Evolutionary conservation across 2,797 vertebrate species (phyloP).

Genomic region (Cygnus olor): DNA sequence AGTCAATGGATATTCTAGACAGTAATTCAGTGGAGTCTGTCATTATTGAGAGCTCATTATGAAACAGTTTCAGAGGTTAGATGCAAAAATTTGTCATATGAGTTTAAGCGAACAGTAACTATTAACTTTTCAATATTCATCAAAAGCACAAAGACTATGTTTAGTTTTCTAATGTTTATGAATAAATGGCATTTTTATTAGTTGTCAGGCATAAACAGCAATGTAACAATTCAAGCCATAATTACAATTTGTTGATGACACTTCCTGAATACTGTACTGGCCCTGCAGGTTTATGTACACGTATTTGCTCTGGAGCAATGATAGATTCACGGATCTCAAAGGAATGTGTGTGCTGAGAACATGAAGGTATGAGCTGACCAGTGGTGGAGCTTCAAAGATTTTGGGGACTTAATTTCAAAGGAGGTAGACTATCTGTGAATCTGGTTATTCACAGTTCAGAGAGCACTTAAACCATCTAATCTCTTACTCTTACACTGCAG

Average conservation of each 20-base stretch:
- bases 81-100: conserved; percentile 1
- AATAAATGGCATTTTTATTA: conserved; percentile 24
- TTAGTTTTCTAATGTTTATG: conserved; percentile 29
- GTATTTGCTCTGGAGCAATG: background rate
- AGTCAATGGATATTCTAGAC: conserved; percentile 9
- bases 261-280: background rate
- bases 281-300: background rate
- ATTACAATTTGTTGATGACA: background rate
- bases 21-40: conserved; percentile 24
- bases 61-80: conserved; percentile 17
- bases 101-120: conserved; percentile 27
- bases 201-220: conserved; percentile 1
- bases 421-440: background rate
- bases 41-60: conserved; percentile 21
- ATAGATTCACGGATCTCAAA: background rate
- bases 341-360: background rate
- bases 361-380: background rate
- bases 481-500: background rate
- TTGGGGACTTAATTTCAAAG: background rate
- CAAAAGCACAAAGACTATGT: background rate
- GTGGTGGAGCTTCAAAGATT: background rate
- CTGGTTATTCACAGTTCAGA: background rate
- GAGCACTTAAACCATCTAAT: background rate
- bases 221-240: background rate
- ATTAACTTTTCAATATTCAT: conserved; percentile 38